These are phyloP conservation scores for Diadumene lineata DNA, from an alignment of 92 coral and sea anemone genomes.

Conservation along the genomic window DNA sequence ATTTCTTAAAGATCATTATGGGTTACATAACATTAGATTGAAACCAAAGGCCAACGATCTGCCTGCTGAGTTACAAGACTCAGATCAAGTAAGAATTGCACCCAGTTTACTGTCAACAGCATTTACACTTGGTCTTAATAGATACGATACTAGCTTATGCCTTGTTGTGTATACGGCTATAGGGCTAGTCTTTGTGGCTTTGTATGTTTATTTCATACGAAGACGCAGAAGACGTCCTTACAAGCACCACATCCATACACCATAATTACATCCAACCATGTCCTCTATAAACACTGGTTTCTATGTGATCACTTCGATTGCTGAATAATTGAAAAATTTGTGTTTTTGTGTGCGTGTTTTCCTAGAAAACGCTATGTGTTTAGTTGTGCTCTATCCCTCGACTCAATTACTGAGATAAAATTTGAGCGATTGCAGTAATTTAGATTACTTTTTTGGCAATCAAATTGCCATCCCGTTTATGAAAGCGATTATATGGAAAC, in stretches of 20 bases:
- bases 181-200: constrained; percentile 67
- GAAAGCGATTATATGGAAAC: too few species aligned
- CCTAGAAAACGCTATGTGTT: too few species aligned
- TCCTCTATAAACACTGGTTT: too few species aligned
- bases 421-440: too few species aligned
- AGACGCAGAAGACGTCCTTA: constrained; percentile 63
- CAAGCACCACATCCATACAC: constrained; percentile 78
- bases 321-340: too few species aligned
- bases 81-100: constrained; percentile 82
- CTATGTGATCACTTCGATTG: too few species aligned
- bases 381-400: too few species aligned
- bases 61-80: constrained; percentile 70
- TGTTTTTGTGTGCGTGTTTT: too few species aligned
- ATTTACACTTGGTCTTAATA: constrained; percentile 64
- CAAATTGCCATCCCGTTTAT: too few species aligned
- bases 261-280: constrained; percentile 26
- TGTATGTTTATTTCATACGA: constrained; percentile 88
- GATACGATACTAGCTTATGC: constrained; percentile 89
- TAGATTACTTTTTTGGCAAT: too few species aligned
- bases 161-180: constrained; percentile 81
- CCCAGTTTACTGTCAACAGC: constrained; percentile 40
- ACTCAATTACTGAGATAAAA: too few species aligned
- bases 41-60: constrained; percentile 42
- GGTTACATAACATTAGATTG: constrained; percentile 84
- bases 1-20: constrained; percentile 88